Base-by-base conservation (phyloP, 2,113 vertebrate species). In the Bufo bufo region DNA sequence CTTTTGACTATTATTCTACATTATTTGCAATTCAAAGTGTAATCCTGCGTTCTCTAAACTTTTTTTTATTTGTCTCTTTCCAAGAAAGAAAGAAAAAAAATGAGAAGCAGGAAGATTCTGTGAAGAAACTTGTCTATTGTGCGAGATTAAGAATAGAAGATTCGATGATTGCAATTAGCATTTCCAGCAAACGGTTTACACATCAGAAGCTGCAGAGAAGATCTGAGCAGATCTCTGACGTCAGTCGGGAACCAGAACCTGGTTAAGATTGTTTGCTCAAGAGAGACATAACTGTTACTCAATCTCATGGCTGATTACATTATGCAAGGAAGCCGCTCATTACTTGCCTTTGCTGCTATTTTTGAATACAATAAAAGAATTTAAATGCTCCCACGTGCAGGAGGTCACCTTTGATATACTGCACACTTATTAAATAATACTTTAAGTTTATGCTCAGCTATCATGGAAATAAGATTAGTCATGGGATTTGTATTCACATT, bases 261-360 rank as follows among this genome's bases (percentile, higher is more conserved):
- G 56, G n/a, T 86, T 63, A 63, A 2, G 56, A 43, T 79, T 84
- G 45, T 56, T 89, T 84, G 72, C 20, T 50, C 61, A 45, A n/a
- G 43, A 19, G 20, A 77, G 59, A 87, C 81, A 54, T 63, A 82
- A 6, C 74, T 14, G 86, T 81, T 82, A 3, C 77, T 85, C 66
- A 87, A 4, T 78, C 77, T 86, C 43, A 19, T 75, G 33, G 14
- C n/a, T 85, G 85, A 90, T 85, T 91, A 66, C 71, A 89, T 91
- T 89, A 89, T 85, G 85, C 9, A 85, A 90, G 82, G 75, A 91
- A 91, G 90, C 83, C 23, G 69, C 10, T 90, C 74, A 87, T 90
- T 84, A 85, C 72, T 61, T 59, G 23, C 66, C 66, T 84, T 56
- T 72, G 82, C 83, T 74, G 77, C 63, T 85, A 52, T 80, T 61